Conservation (phyloP, 1,140 invertebrate genomes). For the Zaprionus lachaisei region DNA sequence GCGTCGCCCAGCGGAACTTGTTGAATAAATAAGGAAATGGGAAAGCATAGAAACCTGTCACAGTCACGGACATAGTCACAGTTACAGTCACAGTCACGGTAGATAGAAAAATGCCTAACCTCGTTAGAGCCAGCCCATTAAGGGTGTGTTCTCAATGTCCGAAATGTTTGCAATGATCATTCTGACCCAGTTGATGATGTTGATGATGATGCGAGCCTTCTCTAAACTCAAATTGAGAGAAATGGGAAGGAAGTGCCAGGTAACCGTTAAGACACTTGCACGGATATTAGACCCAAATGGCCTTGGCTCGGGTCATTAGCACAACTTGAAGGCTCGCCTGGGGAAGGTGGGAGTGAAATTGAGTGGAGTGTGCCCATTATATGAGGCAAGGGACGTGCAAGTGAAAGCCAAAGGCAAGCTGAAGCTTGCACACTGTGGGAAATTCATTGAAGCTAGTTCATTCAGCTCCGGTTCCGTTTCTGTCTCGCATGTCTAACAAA, state of each 20-base stretch:
- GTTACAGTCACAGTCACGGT: conserved; percentile 41
- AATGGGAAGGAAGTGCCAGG: conserved; percentile 28
- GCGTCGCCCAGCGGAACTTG: conserved; percentile 60
- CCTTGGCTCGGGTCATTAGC: conserved; percentile 2
- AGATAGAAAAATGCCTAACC: conserved; percentile 50
- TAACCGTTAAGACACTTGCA: conserved; percentile 8
- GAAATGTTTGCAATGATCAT: conserved; percentile 8
- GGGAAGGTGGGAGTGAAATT: no score
- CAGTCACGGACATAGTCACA: conserved; percentile 36
- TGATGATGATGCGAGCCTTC: neutral
- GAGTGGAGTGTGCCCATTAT: neutral
- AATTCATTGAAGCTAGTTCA: neutral
- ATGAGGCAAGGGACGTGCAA: neutral
- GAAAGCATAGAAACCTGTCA: conserved; percentile 54
- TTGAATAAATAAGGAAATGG: conserved; percentile 82
- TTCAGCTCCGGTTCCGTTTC: neutral
- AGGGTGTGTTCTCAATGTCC: conserved; percentile 17
- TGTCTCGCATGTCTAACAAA: no score
- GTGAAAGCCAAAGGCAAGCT: neutral
- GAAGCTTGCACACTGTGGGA: neutral
- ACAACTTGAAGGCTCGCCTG: neutral
- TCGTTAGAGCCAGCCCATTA: conserved; percentile 29
- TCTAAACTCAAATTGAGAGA: conserved; percentile 31
- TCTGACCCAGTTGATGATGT: neutral
- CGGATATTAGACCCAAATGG: conserved; percentile 5